Evolutionary conservation across 2,113 vertebrate species (phyloP).

Genomic region (Bolborhynchus lineola): DNA sequence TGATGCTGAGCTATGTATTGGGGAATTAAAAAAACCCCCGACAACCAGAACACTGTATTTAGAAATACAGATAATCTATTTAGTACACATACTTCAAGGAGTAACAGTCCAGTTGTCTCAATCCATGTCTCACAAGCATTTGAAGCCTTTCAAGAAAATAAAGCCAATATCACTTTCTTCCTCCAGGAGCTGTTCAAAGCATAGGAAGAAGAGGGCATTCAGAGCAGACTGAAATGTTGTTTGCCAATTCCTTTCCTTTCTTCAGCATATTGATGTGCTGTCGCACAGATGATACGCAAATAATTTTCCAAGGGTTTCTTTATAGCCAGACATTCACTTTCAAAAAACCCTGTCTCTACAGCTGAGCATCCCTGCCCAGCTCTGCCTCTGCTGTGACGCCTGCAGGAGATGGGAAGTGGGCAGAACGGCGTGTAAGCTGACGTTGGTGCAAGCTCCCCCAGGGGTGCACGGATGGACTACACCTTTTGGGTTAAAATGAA

Average conservation of each 20-base stretch:
- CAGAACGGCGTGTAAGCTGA: background rate
- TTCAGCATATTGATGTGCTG: background rate
- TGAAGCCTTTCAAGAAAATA: background rate
- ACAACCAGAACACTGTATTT: background rate
- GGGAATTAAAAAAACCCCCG: background rate
- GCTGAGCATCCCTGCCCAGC: background rate
- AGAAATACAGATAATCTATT: background rate
- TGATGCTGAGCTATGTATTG: background rate
- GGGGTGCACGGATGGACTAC: rapidly evolving
- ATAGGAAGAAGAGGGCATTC: background rate
- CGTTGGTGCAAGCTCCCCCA: background rate
- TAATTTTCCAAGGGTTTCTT: background rate
- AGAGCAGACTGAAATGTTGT: background rate
- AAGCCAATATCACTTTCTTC: background rate
- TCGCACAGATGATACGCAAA: background rate
- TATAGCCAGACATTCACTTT: background rate
- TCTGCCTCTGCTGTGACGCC: rapidly evolving
- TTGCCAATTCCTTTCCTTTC: background rate
- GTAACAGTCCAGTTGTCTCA: background rate
- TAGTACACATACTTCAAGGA: background rate
- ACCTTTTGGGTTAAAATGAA: background rate
- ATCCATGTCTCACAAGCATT: background rate
- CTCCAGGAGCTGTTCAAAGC: background rate
- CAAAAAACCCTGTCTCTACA: background rate
- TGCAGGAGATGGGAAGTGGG: background rate